These are phyloP conservation scores for Lytechinus pictus DNA, from an alignment of 35 echinoderm and acorn worm genomes.

Conservation along the genomic window DNA sequence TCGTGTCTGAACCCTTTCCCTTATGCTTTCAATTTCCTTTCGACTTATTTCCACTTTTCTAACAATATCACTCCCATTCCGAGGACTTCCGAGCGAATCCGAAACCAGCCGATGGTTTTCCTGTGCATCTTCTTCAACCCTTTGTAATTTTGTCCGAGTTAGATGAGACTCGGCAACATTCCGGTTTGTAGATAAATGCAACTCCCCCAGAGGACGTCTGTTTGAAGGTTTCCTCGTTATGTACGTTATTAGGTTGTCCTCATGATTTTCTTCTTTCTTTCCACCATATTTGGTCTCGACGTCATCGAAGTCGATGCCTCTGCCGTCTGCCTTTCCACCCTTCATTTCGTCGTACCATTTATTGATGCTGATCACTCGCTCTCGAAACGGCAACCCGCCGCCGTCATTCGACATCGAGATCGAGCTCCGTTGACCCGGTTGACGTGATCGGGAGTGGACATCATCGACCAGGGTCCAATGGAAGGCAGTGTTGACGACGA, in stretches of 20 bases:
- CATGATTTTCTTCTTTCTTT: background rate
- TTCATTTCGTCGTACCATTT: conserved; percentile 37
- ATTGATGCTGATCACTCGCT: conserved; percentile 51
- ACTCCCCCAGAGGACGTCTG: background rate
- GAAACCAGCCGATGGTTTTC: background rate
- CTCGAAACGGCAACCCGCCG: conserved; percentile 19
- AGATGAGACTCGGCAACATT: background rate
- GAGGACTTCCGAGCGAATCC: background rate
- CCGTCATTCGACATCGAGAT: conserved; percentile 16
- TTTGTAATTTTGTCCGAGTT: background rate
- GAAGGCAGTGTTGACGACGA: conserved; percentile 47
- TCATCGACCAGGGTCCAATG: conserved; percentile 40
- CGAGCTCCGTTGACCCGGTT: background rate
- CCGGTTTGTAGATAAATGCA: background rate
- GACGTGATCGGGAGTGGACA: background rate
- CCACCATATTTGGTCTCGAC: background rate
- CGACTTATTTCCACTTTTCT: background rate
- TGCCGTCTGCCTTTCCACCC: background rate
- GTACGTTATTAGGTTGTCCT: background rate
- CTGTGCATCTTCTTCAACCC: background rate
- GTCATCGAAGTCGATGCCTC: background rate
- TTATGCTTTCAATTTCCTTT: background rate
- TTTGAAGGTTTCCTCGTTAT: conserved; percentile 33
- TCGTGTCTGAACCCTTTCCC: conserved; percentile 10
- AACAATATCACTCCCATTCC: background rate